Evolutionary conservation across 2,888 invertebrate genomes (phyloP), one percentile per base, ranked within the genome.

Genomic region (Melanophora roralis): DNA sequence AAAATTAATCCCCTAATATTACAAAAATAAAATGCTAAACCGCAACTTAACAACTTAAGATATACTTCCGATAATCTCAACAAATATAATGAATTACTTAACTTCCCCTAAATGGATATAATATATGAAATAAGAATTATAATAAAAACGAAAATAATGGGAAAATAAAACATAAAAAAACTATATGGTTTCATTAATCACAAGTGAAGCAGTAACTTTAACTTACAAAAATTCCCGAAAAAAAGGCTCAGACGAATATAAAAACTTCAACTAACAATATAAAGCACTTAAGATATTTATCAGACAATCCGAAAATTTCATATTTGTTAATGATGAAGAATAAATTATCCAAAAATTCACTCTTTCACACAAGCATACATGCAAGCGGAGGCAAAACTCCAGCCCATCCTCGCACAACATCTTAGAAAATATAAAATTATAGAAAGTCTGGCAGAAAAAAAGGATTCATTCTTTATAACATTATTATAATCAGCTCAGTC

Each of bases 241-340:
- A 34, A 36, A 53, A 4, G 16, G 9, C 11, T 45, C 5, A n/a
- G 62, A 19, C n/a, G 23, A 23, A 65, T 16, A 27, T 9, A 21
- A 14, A n/a, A 14, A 7, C 40, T 12, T 38, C 23, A 21, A 51
- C 16, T 43, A 43, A 45, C 7, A 55, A 36, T 64, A 47, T 57
- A 43, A 76, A 72, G 14, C 68, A 68, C 57, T 64, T 69, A 40
- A 69, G 68, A 64, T 64, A 19, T 51, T 62, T 64, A 74, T 64
- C 62, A 34, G 57, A 57, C 43, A 69, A 67, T 51, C 34, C 45
- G 64, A 71, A 60, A 38, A 57, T 74, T 62, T 69, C 60, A 36
- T 72, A 60, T 67, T 40, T 64, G 47, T 64, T 74, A 78, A 78
- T 78, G 68, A 78, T 74, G 68, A 69, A 74, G 55, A 51, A 78